Evolutionary conservation across 2,797 vertebrate genomes (phyloP).

Genomic region (Mus minutoides): DNA sequence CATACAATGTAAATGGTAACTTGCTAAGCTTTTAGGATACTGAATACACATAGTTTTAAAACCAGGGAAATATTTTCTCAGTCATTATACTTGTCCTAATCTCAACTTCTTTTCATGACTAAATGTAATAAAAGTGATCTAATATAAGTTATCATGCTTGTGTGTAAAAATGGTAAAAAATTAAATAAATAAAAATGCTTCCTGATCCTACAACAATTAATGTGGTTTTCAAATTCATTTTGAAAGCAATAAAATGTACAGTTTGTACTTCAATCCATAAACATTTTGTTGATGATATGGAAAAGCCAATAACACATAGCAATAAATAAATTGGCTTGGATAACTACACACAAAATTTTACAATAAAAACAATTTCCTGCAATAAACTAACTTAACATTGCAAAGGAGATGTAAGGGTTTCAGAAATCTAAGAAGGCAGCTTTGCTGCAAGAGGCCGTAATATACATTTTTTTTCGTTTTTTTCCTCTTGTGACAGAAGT

Average conservation of each 20-base stretch:
- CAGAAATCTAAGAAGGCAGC: neutral
- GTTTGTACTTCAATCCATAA: neutral
- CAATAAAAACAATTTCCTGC: slow-evolving; percentile 51
- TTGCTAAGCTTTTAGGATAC: neutral
- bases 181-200: slow-evolving; percentile 28
- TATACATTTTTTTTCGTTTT: neutral
- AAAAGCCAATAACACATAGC: neutral
- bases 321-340: slow-evolving; percentile 41
- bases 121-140: slow-evolving; percentile 11
- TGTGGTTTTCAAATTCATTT: slow-evolving; percentile 51
- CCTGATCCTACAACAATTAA: slow-evolving; percentile 45
- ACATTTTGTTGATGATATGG: neutral
- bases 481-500: neutral
- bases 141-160: neutral
- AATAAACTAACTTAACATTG: slow-evolving; percentile 38
- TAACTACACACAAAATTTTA: slow-evolving; percentile 25
- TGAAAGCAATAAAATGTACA: slow-evolving; percentile 35
- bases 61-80: neutral
- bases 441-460: neutral
- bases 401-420: neutral
- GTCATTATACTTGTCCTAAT: neutral
- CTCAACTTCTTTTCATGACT: neutral
- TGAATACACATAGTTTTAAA: neutral
- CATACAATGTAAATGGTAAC: neutral
- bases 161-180: slow-evolving; percentile 44